A percentile compares a stretch with the other conserved stretches of the same genome.
Evolutionary conservation across 2,113 vertebrate species (phyloP).

Genomic region (Actenoides hombroni): DNA sequence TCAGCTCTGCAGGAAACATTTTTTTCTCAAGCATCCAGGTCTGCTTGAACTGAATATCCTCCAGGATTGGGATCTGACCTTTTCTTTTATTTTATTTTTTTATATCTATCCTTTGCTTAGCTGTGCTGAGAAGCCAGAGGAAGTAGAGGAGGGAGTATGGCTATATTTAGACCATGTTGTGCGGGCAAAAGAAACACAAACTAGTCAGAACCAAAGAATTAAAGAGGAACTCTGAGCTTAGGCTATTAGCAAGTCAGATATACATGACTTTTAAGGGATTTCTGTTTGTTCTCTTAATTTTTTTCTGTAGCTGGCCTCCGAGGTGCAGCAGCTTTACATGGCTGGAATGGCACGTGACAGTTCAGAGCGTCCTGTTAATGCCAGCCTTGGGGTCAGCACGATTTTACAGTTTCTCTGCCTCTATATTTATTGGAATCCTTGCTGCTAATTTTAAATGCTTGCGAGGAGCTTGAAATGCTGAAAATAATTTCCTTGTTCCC

Average conservation of each 20-base stretch:
- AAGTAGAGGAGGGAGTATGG: neutral
- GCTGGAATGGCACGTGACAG: rapidly evolving
- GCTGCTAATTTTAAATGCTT: neutral
- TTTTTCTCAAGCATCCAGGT: neutral
- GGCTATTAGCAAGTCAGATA: neutral
- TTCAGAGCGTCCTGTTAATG: neutral
- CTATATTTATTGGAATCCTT: neutral
- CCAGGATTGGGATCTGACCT: rapidly evolving
- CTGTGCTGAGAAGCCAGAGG: neutral
- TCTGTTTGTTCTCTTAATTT: neutral
- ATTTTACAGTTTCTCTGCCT: neutral
- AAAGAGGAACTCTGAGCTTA: neutral
- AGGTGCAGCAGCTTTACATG: neutral
- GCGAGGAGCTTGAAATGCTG: neutral
- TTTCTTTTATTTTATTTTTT: neutral
- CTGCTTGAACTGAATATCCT: rapidly evolving
- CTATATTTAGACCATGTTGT: neutral
- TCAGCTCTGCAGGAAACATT: neutral
- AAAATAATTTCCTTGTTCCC: neutral
- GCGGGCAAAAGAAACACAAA: neutral
- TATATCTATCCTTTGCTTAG: neutral
- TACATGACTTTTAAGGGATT: rapidly evolving
- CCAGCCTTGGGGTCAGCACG: neutral
- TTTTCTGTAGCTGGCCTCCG: too few species aligned
- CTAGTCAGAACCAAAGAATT: neutral